phyloP scores from a whole-genome alignment of 2,797 vertebrate species.

The Garrulus glandarius region DNA sequence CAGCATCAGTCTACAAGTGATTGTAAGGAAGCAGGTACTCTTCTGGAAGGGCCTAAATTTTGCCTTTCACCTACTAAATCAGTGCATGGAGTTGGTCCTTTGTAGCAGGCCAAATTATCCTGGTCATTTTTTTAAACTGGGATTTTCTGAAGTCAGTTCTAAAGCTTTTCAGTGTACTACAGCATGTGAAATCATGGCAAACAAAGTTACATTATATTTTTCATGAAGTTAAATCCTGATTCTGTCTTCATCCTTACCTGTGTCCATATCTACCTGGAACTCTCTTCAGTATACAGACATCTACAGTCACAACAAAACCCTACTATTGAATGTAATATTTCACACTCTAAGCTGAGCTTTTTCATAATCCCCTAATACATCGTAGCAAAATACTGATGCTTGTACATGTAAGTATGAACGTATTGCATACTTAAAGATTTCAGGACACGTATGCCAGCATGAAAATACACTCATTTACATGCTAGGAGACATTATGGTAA shows the following conservation, averaged over 20 bases:
- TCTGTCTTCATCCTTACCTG: neutral
- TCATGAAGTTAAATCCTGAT: neutral
- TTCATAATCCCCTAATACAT: neutral
- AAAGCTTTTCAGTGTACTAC: neutral
- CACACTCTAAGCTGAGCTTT: neutral
- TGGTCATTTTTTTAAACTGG: neutral
- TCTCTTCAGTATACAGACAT: neutral
- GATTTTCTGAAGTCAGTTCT: neutral
- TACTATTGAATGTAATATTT: neutral
- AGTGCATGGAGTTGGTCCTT: neutral
- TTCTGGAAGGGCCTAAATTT: neutral
- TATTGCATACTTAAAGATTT: conserved; percentile 7
- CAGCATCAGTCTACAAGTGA: neutral
- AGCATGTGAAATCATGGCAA: neutral
- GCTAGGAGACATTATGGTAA: neutral
- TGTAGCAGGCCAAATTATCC: neutral
- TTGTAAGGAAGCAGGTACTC: neutral
- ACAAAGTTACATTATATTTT: neutral
- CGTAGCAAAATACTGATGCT: neutral
- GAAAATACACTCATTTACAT: conserved; percentile 31
- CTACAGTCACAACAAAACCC: neutral
- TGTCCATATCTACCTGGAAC: neutral
- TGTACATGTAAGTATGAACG: neutral
- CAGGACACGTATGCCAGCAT: neutral
- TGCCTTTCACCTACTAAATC: neutral